Base-by-base conservation (phyloP, 2,888 invertebrate genomes). In the Drosophila ezoana region DNA sequence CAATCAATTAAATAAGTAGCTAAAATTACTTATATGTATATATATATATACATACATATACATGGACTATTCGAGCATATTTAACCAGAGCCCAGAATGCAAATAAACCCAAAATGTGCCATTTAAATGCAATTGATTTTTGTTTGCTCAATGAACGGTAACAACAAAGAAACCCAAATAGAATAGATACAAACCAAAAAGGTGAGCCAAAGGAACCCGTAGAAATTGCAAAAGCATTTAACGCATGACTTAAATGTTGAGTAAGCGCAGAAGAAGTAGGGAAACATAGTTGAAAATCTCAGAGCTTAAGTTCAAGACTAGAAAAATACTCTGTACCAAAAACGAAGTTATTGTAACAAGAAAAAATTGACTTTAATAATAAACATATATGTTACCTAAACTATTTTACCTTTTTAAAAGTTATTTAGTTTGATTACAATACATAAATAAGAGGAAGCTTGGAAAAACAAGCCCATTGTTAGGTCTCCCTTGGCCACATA, bases 61-160 rank as follows among this genome's bases (percentile, higher is more conserved):
- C 28, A 28, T 28, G 43, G 44, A 33, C 47, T 54, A 64, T n/a
- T 53, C 56, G 63, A 41, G 51, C 58, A 33, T 74, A 32, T 45
- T 14, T 47, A 20, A 9, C n/a, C 10, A 47, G 48, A 41, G 57
- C 41, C 28, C 47, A 58, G 59, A 52, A 70, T 76, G 72, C 70
- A 82, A 81, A 79, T 77, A 56, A 53, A 64, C 32, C 20, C 54
- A 67, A 72, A 71, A 65, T 74, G 70, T 60, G 53, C 51, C 53
- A 79, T 74, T 80, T 68, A 66, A 79, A 82, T 79, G 74, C 80
- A 79, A 79, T 76, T 72, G 80, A 54, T 74, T 79, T 70, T 54
- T 76, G 80, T 73, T 80, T 82, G 73, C 61, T 56, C 72, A 72
- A 69, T 65, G 67, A 73, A 64, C 43, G 57, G 59, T 32, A 68